Conservation (phyloP, 2,888 invertebrate species). For the Tolmerus cingulatus region DNA sequence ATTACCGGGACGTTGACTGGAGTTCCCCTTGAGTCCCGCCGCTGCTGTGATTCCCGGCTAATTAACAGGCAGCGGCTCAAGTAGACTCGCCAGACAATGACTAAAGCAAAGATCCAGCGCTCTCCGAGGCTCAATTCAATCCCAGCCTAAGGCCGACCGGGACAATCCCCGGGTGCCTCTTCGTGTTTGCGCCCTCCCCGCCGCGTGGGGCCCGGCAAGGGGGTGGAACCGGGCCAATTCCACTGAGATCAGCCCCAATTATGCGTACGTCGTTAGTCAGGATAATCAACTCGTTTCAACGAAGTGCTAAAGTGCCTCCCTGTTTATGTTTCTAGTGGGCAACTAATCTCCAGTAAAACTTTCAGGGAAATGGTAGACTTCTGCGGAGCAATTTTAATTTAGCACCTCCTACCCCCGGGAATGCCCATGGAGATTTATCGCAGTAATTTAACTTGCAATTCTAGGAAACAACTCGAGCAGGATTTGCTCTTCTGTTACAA, state of each 20-base stretch:
- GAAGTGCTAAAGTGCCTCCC: not conserved
- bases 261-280: conserved; percentile 17
- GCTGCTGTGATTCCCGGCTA: not conserved
- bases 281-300: not conserved
- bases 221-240: not conserved
- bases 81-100: not conserved
- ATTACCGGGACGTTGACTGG: not conserved
- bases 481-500: not conserved
- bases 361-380: not conserved
- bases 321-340: not conserved
- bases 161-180: not conserved
- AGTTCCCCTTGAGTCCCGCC: not conserved
- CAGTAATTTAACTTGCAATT: not conserved
- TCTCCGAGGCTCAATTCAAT: conserved; percentile 25
- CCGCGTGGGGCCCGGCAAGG: not conserved
- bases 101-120: not conserved
- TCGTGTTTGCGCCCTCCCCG: not conserved
- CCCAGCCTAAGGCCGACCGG: not conserved
- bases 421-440: not conserved
- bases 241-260: conserved; percentile 3
- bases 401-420: not conserved
- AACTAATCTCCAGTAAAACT: conserved; percentile 20
- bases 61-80: not conserved
- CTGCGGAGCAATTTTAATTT: conserved; percentile 12
- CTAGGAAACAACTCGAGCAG: not conserved